A percentile compares a stretch with the other conserved stretches of the same genome.
Evolutionary conservation across 2,888 invertebrate genomes (phyloP).

Genomic region (Philhelius pedissequus): DNA sequence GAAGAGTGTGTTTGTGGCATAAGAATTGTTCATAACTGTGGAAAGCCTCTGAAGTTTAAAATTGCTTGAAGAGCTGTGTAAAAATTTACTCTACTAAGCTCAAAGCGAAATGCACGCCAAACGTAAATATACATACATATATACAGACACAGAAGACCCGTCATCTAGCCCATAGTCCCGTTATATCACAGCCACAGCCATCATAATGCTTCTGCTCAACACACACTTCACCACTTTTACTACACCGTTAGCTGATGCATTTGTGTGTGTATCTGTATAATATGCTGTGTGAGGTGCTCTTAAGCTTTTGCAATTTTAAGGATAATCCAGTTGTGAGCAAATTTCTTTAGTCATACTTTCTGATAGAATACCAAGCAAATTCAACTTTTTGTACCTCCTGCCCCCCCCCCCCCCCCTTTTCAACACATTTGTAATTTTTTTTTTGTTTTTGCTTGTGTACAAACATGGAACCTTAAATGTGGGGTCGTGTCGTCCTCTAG

Average conservation of each 20-base stretch:
- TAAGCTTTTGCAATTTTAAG: constrained; percentile 63
- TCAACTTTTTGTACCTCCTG: not conserved
- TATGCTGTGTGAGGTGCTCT: not conserved
- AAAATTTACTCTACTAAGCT: constrained; percentile 13
- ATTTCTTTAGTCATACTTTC: constrained; percentile 47
- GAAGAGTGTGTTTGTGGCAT: constrained; percentile 33
- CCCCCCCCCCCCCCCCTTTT: not conserved
- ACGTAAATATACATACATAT: not conserved
- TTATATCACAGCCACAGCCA: not conserved
- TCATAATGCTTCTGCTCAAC: not conserved
- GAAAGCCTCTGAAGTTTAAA: constrained; percentile 35
- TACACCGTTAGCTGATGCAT: not conserved
- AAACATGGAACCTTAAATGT: constrained; percentile 10
- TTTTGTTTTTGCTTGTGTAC: not conserved
- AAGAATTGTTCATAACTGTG: constrained; percentile 29
- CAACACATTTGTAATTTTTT: not conserved
- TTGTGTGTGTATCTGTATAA: not conserved
- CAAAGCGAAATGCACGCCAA: constrained; percentile 24
- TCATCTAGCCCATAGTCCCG: not conserved
- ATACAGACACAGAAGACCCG: not conserved
- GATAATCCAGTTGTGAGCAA: constrained; percentile 57
- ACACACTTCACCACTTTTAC: not conserved
- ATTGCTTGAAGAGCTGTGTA: constrained; percentile 32
- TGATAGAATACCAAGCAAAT: constrained; percentile 1
- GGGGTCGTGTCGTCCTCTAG: constrained; percentile 14